Evolutionary conservation across 1,140 invertebrate genomes (phyloP).

Genomic region (Colletes gigas): DNA sequence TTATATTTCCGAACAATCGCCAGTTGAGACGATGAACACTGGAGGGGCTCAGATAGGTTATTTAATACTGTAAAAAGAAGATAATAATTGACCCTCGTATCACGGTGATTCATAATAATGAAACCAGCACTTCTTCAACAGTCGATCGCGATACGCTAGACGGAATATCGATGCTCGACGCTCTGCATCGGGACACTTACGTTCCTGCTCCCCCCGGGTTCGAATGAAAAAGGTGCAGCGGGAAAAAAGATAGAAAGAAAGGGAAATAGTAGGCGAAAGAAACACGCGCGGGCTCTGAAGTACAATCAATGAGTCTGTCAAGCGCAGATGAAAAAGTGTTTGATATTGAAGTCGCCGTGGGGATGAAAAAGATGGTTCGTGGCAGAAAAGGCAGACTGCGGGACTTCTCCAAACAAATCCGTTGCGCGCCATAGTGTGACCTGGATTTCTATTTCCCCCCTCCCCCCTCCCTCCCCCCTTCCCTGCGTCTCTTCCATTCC

Average conservation of each 20-base stretch:
- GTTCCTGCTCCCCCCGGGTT: neutral
- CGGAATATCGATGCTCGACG: neutral
- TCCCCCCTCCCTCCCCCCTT: neutral
- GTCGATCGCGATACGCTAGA: too few relatives aligned
- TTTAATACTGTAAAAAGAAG: too few relatives aligned
- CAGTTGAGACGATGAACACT: too few relatives aligned
- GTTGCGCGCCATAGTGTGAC: slow-evolving; percentile 31
- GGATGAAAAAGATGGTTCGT: slow-evolving; percentile 60
- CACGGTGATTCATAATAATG: neutral
- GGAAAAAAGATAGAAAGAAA: neutral
- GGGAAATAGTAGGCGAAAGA: neutral
- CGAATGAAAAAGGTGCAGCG: neutral
- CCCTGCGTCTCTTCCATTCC: neutral
- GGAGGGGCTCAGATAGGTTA: too few relatives aligned
- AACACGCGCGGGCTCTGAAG: slow-evolving; percentile 7
- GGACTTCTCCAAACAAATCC: slow-evolving; percentile 37
- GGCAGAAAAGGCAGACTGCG: slow-evolving; percentile 43
- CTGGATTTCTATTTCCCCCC: slow-evolving; percentile 41
- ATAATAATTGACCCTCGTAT: too few relatives aligned
- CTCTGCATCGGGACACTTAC: neutral
- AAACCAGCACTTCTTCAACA: neutral
- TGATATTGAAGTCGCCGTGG: slow-evolving; percentile 51
- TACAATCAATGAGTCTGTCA: slow-evolving; percentile 55
- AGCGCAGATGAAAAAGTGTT: slow-evolving; percentile 54
- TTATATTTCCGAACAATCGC: too few relatives aligned